Conservation (phyloP, 2,113 vertebrate genomes). For the Octodon degus region DNA sequence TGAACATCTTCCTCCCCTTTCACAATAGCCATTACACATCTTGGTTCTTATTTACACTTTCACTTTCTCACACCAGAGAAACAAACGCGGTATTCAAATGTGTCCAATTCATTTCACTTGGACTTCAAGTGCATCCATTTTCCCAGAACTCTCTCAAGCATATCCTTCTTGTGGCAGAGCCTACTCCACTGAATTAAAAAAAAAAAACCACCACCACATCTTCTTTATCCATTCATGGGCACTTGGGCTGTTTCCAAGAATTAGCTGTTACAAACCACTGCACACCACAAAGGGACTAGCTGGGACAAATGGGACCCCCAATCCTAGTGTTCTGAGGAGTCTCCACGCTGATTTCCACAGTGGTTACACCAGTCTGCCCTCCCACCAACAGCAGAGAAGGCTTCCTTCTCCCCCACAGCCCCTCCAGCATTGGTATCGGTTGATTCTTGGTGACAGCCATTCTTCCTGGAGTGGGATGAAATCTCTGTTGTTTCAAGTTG, state of each 20-base stretch:
- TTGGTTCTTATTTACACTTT: too few species aligned
- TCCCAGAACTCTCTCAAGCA: neutral
- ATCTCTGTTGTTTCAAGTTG: neutral
- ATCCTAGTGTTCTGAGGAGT: neutral
- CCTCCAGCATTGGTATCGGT: neutral
- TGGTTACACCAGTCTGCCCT: neutral
- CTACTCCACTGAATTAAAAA: neutral
- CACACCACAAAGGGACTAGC: neutral
- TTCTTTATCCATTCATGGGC: neutral
- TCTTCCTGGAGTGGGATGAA: neutral
- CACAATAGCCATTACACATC: too few species aligned
- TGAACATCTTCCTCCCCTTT: too few species aligned
- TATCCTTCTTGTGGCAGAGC: neutral
- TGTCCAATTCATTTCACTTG: neutral
- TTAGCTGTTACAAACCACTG: neutral
- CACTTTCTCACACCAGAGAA: too few species aligned
- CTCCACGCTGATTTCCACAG: neutral
- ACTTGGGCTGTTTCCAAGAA: neutral
- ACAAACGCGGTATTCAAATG: neutral
- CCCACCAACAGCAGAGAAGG: neutral
- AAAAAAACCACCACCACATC: neutral
- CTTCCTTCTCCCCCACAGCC: neutral
- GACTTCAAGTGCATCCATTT: neutral
- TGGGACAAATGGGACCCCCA: neutral
- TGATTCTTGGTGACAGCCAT: neutral